These are phyloP conservation scores for Bubo bubo DNA, from an alignment of 2,113 vertebrate species.

Conservation along the genomic window DNA sequence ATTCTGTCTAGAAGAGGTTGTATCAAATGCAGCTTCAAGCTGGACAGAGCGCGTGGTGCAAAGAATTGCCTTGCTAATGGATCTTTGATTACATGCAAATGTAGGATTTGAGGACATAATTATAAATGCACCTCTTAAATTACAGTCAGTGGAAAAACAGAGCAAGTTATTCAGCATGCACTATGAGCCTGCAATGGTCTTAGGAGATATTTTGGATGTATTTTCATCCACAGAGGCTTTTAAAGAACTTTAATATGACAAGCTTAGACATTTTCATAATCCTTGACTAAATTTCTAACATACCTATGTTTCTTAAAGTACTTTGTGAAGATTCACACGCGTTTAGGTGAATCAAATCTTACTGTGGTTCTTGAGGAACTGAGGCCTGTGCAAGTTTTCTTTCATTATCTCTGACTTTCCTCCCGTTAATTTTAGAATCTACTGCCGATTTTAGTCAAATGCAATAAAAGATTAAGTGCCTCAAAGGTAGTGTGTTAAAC, in stretches of 20 bases:
- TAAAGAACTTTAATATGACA: not conserved
- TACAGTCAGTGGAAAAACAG: not conserved
- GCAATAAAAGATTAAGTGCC: not conserved
- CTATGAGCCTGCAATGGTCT: not conserved
- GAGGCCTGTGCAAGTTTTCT: not conserved
- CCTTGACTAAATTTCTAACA: not conserved
- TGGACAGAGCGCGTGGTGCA: not conserved
- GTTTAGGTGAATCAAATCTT: not conserved
- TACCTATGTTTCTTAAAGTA: not conserved
- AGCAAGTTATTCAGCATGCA: not conserved
- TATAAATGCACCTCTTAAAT: not conserved
- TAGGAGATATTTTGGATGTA: not conserved
- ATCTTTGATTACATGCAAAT: not conserved
- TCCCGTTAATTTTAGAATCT: not conserved
- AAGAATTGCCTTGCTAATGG: not conserved
- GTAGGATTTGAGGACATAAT: not conserved
- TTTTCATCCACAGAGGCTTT: not conserved
- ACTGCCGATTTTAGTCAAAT: not conserved
- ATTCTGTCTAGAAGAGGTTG: not conserved
- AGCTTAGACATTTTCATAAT: not conserved
- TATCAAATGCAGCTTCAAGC: not conserved
- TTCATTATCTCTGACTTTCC: not conserved
- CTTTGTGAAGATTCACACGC: not conserved
- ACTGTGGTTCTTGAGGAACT: not conserved
- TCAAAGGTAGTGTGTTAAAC: not conserved